Percentiles rank a stretch among this genome's conserved stretches.
Evolutionary conservation across 2,888 invertebrate genomes (phyloP).

Genomic region (Resseliella maxima): DNA sequence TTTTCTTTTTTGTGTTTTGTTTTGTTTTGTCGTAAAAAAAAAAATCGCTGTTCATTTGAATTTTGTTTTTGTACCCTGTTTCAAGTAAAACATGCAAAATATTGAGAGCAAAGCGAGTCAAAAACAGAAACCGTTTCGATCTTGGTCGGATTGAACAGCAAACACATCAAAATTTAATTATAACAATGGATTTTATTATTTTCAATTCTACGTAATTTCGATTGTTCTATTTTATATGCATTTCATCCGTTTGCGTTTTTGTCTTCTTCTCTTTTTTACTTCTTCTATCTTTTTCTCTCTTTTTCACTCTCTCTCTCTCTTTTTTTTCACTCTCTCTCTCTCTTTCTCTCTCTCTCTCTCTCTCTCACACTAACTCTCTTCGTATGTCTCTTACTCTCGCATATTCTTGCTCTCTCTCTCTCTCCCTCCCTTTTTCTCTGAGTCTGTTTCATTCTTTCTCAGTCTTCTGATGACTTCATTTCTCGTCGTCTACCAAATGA

Average conservation of each 20-base stretch:
- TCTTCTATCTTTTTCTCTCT: no score
- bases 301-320: no score
- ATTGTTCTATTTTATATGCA: constrained; percentile 12
- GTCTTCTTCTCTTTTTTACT: no score
- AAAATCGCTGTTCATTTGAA: neutral
- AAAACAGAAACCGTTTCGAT: neutral
- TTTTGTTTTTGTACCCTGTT: neutral
- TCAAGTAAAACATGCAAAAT: neutral
- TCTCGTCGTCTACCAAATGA: neutral
- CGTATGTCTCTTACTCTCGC: no score
- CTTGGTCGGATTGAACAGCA: neutral
- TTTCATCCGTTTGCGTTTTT: neutral
- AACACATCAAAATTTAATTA: constrained; percentile 11
- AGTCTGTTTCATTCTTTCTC: neutral
- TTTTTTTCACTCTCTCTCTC: no score
- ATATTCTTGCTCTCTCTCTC: no score
- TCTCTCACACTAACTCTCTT: no score
- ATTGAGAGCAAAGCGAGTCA: neutral
- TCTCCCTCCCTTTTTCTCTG: no score
- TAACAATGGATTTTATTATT: constrained; percentile 31
- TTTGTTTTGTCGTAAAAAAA: neutral
- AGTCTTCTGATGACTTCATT: constrained; percentile 7
- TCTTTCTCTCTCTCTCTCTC: no score
- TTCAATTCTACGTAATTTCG: constrained; percentile 23
- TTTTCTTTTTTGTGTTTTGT: no score